Evolutionary conservation across 2,797 vertebrate species (phyloP).

Genomic region (Argya squamiceps): DNA sequence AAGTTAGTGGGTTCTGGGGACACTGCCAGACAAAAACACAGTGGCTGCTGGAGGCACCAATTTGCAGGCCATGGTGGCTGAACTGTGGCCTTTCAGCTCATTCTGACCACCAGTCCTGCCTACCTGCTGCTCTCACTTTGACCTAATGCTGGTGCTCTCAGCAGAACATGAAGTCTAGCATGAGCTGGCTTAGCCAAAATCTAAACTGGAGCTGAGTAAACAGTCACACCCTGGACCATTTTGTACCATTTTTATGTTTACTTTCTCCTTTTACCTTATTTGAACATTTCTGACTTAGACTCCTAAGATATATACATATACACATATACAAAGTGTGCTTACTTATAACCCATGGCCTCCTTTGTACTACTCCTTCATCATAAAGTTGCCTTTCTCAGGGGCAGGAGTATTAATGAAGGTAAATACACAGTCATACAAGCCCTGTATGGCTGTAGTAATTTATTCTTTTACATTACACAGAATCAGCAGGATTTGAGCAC

Average conservation of each 20-base stretch:
- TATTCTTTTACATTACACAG: not conserved
- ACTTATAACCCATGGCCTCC: not conserved
- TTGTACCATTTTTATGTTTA: rapidly evolving
- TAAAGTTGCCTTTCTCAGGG: not conserved
- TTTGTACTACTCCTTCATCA: not conserved
- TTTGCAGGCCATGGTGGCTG: not conserved
- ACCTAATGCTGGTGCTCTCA: not conserved
- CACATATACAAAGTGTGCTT: not conserved
- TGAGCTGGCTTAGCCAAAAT: not conserved
- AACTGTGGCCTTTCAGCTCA: not conserved
- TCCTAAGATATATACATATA: too few species aligned
- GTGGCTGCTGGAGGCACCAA: not conserved
- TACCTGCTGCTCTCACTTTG: not conserved
- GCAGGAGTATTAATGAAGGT: not conserved
- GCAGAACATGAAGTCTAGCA: too few species aligned
- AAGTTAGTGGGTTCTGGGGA: not conserved
- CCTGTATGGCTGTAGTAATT: not conserved
- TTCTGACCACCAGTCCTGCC: not conserved
- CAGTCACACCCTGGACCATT: not conserved
- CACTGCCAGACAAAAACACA: not conserved
- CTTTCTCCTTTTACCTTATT: not conserved
- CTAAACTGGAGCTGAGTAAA: not conserved
- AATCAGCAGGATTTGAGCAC: slow-evolving; percentile 1
- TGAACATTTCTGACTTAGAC: not conserved
- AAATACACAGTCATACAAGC: not conserved